Percentiles rank a stretch among this genome's conserved stretches.
Conservation (phyloP, 2,797 vertebrate species). For the Phrynocephalus forsythii region DNA sequence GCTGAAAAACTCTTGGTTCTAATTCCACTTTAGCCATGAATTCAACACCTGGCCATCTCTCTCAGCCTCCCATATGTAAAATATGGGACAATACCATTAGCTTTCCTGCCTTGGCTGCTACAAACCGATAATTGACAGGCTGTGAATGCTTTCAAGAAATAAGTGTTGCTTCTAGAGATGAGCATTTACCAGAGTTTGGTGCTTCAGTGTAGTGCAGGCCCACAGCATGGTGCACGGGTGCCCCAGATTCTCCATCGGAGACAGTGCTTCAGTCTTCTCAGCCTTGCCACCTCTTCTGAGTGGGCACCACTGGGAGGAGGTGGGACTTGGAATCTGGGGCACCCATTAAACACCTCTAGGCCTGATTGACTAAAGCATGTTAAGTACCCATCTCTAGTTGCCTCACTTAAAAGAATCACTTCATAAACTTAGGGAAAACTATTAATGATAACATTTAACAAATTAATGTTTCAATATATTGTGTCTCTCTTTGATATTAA, state of each 20-base stretch:
- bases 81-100: background rate
- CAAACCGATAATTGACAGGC: background rate
- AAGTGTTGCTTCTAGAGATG: too few species aligned
- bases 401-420: background rate
- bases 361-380: too few species aligned
- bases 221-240: too few species aligned
- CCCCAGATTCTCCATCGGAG: too few species aligned
- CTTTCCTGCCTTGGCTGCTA: background rate
- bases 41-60: background rate
- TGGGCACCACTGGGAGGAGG: too few species aligned
- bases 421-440: background rate
- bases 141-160: background rate
- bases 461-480: background rate
- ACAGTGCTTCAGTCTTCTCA: too few species aligned
- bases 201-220: too few species aligned
- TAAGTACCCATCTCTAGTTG: background rate
- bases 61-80: background rate
- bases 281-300: too few species aligned
- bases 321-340: too few species aligned
- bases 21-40: background rate
- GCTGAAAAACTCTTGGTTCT: background rate
- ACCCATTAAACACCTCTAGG: too few species aligned
- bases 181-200: too few species aligned
- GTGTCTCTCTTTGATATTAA: background rate
- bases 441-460: background rate